Conservation (phyloP, 2,888 invertebrate species). For the Dorcus hopei region DNA sequence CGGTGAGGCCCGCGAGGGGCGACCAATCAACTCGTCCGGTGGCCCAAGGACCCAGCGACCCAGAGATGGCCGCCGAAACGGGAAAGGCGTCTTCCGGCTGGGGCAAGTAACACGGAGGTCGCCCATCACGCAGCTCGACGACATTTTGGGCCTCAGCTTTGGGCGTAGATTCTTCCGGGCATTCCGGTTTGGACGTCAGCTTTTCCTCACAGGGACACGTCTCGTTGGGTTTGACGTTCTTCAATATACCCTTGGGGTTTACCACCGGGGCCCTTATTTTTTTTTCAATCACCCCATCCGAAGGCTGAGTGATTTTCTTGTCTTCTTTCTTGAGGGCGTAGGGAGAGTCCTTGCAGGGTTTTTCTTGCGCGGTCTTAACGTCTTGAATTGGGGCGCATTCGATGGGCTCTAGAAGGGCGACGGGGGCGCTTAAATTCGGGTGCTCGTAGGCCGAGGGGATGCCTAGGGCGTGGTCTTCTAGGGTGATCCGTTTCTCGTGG, state of each 20-base stretch:
- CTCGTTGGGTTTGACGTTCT: constrained; percentile 9
- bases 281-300: background rate
- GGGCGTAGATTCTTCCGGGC: constrained; percentile 14
- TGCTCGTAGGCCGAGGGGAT: constrained; percentile 27
- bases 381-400: constrained; percentile 7
- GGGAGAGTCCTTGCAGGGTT: constrained; percentile 20
- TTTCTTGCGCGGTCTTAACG: background rate
- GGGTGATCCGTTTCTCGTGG: constrained; percentile 22
- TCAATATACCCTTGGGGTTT: constrained; percentile 21
- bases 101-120: constrained; percentile 56
- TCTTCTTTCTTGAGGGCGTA: constrained; percentile 19
- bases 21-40: constrained; percentile 74
- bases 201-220: constrained; percentile 22
- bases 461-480: constrained; percentile 32
- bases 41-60: constrained; percentile 62
- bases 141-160: constrained; percentile 17
- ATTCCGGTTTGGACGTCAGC: constrained; percentile 3
- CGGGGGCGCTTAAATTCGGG: constrained; percentile 33
- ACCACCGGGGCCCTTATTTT: background rate
- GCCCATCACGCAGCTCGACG: constrained; percentile 6
- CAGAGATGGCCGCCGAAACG: constrained; percentile 35
- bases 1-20: constrained; percentile 66
- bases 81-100: constrained; percentile 54
- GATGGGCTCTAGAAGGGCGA: constrained; percentile 16
- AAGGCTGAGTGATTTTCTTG: background rate